These are phyloP conservation scores for Tenodera sinensis DNA, from an alignment of 2,888 invertebrate species.

Conservation along the genomic window DNA sequence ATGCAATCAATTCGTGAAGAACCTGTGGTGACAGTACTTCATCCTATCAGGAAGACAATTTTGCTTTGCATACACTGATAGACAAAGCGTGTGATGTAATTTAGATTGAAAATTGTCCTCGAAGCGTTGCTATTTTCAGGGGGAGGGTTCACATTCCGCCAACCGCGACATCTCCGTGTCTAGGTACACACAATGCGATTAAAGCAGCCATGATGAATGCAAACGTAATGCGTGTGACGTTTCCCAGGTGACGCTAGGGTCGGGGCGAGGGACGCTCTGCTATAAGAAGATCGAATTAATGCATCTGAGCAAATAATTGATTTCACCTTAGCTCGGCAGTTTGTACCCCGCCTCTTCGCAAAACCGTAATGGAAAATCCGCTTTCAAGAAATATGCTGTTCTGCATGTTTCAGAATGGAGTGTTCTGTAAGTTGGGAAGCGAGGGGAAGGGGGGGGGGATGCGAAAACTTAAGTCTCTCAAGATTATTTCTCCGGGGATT, in stretches of 20 bases:
- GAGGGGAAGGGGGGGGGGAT: background rate
- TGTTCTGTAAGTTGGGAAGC: background rate
- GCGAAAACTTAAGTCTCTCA: background rate
- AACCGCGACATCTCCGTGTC: background rate
- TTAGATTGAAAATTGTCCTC: background rate
- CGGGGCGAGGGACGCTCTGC: background rate
- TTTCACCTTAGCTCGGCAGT: background rate
- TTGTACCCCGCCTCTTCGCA: background rate
- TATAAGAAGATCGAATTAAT: slow-evolving; percentile 8
- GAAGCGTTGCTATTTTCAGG: background rate
- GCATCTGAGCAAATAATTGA: slow-evolving; percentile 4
- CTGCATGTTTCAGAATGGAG: background rate
- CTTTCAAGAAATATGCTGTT: background rate
- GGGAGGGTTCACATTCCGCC: background rate
- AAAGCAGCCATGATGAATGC: slow-evolving; percentile 5
- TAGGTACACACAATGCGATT: background rate
- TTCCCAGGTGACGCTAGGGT: background rate
- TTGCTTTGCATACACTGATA: too few species aligned
- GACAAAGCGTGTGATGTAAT: too few species aligned
- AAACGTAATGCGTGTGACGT: background rate
- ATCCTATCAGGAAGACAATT: too few species aligned
- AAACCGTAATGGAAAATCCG: background rate
- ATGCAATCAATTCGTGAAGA: too few species aligned
- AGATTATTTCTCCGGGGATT: background rate
- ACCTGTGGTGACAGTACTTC: too few species aligned